Evolutionary conservation across 2,888 invertebrate genomes (phyloP), one percentile per base, ranked within the genome.

Genomic region (Rhogogaster chlorosoma): DNA sequence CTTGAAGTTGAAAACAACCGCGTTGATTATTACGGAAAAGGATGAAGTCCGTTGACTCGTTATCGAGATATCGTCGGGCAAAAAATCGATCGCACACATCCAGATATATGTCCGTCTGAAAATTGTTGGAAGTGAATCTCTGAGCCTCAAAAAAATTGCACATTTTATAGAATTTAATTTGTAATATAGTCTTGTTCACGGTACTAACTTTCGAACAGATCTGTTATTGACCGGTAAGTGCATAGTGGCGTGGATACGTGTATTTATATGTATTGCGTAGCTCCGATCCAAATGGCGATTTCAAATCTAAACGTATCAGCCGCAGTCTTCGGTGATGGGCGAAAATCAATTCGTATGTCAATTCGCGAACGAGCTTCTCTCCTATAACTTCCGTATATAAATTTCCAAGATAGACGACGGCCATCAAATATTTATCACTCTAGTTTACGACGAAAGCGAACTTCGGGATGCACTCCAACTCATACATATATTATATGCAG

Each of bases 381-480:
- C 15, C 75, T 49, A 26, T 12, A 61, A 75, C 75, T 75, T 45
- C 29, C 45, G 75, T 75, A 75, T 53, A 53, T 75, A 49, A 75
- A 75, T 75, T 75, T 29, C 15, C 42, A 49, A 75, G 38, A 38
- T 32, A n/a, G n/a, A 71, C 32, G 70, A 38, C 22, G 70, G 18
- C 70, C 70, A 38, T 71, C 18, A 71, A 32, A 36, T 71, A 71
- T 71, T 71, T 71, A 71, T 71, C 70, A 71, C 70, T 22, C n/a
- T n/a, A 36, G 70, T 71, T 71, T 38, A 71, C 70, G 70, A 22
- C n/a, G 36, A 5, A n/a, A 36, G 70, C 36, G 38, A 71, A 71
- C 70, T 71, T 71, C n/a, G 36, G 29, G 70, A 71, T 71, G 70
- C 70, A 71, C 70, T 71, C 38, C 36, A 32, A 32, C 38, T 7